phyloP scores from a whole-genome alignment of 2,888 invertebrate species.

The Dicyrtoma fusca region DNA sequence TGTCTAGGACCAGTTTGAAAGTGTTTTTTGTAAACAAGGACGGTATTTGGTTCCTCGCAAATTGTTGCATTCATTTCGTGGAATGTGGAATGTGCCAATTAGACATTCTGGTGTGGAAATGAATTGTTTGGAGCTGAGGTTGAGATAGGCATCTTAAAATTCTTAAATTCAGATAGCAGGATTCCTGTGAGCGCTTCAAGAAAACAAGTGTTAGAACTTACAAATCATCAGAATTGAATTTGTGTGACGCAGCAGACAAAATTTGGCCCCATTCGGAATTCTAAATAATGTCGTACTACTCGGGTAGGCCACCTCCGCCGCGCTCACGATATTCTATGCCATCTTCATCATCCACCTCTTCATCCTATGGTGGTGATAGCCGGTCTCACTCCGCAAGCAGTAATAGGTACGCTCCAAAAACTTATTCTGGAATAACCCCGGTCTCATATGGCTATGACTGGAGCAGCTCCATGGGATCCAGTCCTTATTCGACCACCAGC shows the following conservation, averaged over 20 bases:
- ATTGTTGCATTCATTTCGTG: too few species aligned
- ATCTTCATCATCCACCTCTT: neutral
- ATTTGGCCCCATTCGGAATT: slow-evolving; percentile 17
- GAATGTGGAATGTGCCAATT: too few species aligned
- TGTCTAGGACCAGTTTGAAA: slow-evolving; percentile 56
- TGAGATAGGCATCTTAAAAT: too few species aligned
- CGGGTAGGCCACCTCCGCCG: slow-evolving; percentile 22
- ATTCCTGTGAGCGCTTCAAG: too few species aligned
- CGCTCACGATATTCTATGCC: slow-evolving; percentile 28
- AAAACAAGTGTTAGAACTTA: neutral
- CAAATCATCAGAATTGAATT: neutral
- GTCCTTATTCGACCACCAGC: slow-evolving; percentile 19
- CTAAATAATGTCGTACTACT: slow-evolving; percentile 29
- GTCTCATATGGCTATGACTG: slow-evolving; percentile 30
- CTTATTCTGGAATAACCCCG: neutral
- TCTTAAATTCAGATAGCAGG: too few species aligned
- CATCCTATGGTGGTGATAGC: slow-evolving; percentile 3
- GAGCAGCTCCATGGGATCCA: slow-evolving; percentile 16
- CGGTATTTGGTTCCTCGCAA: too few species aligned
- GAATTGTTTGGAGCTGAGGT: too few species aligned
- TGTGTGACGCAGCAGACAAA: neutral
- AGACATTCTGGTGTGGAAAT: too few species aligned
- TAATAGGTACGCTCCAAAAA: neutral
- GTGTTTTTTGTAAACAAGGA: too few species aligned
- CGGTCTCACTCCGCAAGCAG: neutral